phyloP scores from a whole-genome alignment of 2,888 invertebrate genomes.

The Papilio demoleus region DNA sequence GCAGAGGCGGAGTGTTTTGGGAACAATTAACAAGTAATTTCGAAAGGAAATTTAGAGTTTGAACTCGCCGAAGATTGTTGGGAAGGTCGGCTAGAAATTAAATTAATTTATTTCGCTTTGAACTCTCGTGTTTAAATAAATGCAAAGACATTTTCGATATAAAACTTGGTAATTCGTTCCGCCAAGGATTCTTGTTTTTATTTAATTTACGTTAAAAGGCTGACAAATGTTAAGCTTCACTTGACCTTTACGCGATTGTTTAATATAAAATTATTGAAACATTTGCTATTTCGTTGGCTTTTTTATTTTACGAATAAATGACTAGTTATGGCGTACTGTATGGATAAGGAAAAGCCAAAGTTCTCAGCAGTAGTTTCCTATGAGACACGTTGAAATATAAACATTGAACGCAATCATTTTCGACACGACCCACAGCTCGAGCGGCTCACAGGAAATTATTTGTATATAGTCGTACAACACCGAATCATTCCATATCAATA shows the following conservation, averaged over 20 bases:
- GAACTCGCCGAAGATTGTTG: conserved; percentile 28
- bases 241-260: conserved; percentile 9
- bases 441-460: background rate
- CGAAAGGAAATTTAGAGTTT: conserved; percentile 30
- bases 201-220: conserved; percentile 11
- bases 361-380: background rate
- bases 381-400: background rate
- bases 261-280: background rate
- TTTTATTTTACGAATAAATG: background rate
- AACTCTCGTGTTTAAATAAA: conserved; percentile 25
- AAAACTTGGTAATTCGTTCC: conserved; percentile 14
- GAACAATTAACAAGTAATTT: conserved; percentile 32
- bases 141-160: conserved; percentile 25
- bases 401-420: no score
- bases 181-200: conserved; percentile 20
- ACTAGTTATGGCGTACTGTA: background rate
- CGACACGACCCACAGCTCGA: background rate
- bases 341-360: background rate
- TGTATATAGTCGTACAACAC: background rate
- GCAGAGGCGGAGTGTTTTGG: conserved; percentile 34
- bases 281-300: background rate
- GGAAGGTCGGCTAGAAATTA: conserved; percentile 20
- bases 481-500: no score
- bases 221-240: conserved; percentile 6
- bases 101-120: conserved; percentile 27